Conservation (phyloP, 2,888 invertebrate species). For the Nemurella pictetii region DNA sequence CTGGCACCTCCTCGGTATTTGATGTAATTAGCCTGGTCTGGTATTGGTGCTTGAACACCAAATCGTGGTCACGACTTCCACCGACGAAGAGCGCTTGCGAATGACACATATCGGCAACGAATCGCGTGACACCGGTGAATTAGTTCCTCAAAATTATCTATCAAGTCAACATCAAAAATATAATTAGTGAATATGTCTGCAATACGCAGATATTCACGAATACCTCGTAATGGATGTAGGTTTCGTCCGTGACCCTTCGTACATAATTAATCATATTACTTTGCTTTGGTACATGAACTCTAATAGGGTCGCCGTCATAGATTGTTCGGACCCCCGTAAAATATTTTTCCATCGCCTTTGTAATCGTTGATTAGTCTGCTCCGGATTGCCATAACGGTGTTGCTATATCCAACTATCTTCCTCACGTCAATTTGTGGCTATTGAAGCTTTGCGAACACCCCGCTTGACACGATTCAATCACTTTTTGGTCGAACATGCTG, state of each 20-base stretch:
- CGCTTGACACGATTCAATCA: neutral
- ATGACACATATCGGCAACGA: neutral
- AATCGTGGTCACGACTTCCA: neutral
- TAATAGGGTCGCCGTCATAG: constrained; percentile 23
- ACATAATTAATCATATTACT: constrained; percentile 19
- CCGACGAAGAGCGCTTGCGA: neutral
- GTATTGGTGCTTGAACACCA: neutral
- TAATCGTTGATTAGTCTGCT: constrained; percentile 15
- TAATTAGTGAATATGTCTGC: neutral
- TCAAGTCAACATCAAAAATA: neutral
- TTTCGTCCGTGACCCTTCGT: constrained; percentile 22
- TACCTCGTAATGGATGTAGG: constrained; percentile 22
- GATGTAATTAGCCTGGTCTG: neutral
- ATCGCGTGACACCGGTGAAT: neutral
- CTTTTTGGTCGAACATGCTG: neutral
- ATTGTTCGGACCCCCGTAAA: neutral
- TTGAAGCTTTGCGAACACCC: neutral
- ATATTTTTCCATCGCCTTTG: constrained; percentile 8
- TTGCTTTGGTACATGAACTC: constrained; percentile 20
- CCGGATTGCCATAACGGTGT: constrained; percentile 24
- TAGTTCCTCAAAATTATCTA: neutral
- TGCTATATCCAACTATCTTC: neutral
- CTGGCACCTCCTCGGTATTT: neutral
- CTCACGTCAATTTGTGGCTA: neutral
- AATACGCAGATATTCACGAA: neutral